phyloP scores from a whole-genome alignment of 2,113 vertebrate species.

The Puffinus mauretanicus region DNA sequence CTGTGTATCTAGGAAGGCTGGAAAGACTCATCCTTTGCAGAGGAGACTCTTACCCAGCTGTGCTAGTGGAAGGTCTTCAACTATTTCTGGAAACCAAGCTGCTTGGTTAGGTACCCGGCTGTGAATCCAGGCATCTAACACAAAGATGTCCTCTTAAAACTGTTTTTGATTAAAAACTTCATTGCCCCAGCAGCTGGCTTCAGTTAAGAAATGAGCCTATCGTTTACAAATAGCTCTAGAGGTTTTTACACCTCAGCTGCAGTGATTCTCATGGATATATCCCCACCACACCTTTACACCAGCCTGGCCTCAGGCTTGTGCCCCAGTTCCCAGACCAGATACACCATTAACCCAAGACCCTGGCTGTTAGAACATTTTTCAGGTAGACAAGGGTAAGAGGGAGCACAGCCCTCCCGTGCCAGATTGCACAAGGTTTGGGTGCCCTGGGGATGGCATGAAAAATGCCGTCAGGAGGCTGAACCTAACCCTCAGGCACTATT shows the following conservation, averaged over 20 bases:
- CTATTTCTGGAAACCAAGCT: neutral
- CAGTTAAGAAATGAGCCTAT: neutral
- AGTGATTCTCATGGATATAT: neutral
- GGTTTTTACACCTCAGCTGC: neutral
- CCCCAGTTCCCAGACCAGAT: neutral
- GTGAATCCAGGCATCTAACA: neutral
- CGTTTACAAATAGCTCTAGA: neutral
- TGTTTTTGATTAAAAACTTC: neutral
- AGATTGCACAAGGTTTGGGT: neutral
- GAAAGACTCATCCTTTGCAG: neutral
- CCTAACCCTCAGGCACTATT: neutral
- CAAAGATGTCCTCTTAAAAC: neutral
- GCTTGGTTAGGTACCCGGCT: neutral
- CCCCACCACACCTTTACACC: neutral
- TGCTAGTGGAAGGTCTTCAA: neutral
- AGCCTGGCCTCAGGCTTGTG: neutral
- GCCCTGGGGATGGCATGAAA: neutral
- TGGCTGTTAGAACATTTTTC: neutral
- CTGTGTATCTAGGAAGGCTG: neutral
- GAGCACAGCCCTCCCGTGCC: neutral
- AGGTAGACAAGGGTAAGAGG: neutral
- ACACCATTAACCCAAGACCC: neutral
- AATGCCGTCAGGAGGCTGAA: neutral
- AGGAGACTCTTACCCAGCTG: neutral
- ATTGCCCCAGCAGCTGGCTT: neutral